These are phyloP conservation scores for Sitobion miscanthi DNA, from an alignment of 1,140 invertebrate genomes.

Conservation along the genomic window DNA sequence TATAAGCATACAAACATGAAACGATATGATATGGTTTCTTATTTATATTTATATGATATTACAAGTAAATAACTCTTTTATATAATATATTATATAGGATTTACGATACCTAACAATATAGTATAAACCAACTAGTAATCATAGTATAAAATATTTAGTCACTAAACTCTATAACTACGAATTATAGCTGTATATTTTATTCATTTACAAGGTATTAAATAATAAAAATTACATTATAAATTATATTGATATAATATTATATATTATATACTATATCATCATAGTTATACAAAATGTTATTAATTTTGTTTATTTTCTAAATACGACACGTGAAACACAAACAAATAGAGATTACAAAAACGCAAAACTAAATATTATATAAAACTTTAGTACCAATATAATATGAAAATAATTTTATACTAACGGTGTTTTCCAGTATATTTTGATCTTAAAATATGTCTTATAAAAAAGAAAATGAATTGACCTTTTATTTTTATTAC, in stretches of 20 bases:
- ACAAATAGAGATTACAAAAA: not conserved
- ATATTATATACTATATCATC: not conserved
- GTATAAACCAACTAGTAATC: not conserved
- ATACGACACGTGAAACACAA: not conserved
- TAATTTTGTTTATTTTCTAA: not conserved
- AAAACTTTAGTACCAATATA: not conserved
- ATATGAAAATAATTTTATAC: not conserved
- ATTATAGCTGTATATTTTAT: not conserved
- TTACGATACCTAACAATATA: not conserved
- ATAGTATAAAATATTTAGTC: not conserved
- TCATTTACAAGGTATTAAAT: not conserved
- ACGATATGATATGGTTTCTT: not conserved
- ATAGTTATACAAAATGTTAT: not conserved
- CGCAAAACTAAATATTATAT: not conserved
- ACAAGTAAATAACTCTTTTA: not conserved
- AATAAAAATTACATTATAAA: not conserved
- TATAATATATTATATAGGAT: not conserved
- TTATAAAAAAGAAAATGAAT: not conserved
- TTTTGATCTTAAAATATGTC: not conserved
- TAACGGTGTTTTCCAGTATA: not conserved
- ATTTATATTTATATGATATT: not conserved
- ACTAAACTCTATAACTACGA: not conserved
- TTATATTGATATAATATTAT: not conserved
- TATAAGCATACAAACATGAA: not conserved
- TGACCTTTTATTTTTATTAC: constrained; percentile 26